phyloP scores from a whole-genome alignment of 2,888 invertebrate genomes.

The Mimumesa dahlbomi region DNA sequence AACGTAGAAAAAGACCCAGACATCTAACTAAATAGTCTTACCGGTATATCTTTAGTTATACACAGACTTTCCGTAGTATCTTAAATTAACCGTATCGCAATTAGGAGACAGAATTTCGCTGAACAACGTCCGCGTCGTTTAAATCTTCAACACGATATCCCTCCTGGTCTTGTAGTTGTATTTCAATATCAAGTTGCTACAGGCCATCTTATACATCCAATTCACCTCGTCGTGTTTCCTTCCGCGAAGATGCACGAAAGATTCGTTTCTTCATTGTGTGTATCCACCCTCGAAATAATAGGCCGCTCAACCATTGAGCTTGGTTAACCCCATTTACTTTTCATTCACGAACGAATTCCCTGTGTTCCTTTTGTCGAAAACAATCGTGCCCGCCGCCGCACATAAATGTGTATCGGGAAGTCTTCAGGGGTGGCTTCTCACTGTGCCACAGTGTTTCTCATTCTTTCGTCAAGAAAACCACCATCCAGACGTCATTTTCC shows the following conservation, averaged over 20 bases:
- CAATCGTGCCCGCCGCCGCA: slow-evolving; percentile 41
- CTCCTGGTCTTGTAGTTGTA: background rate
- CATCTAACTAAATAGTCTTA: too few relatives aligned
- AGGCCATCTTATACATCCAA: slow-evolving; percentile 11
- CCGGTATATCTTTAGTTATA: too few relatives aligned
- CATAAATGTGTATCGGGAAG: slow-evolving; percentile 50
- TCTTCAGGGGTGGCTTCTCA: slow-evolving; percentile 16
- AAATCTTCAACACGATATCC: background rate
- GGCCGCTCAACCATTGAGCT: slow-evolving; percentile 49
- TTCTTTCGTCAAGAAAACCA: background rate
- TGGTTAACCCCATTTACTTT: slow-evolving; percentile 65
- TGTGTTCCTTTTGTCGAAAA: slow-evolving; percentile 62
- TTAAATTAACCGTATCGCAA: too few relatives aligned
- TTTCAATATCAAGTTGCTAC: slow-evolving; percentile 29
- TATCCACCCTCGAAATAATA: slow-evolving; percentile 61
- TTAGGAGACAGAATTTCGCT: too few relatives aligned
- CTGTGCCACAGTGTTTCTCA: slow-evolving; percentile 45
- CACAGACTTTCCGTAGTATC: too few relatives aligned
- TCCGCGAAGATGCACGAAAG: slow-evolving; percentile 47
- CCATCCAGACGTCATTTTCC: background rate
- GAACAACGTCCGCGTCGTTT: slow-evolving; percentile 1
- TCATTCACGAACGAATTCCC: slow-evolving; percentile 52
- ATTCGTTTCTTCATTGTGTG: slow-evolving; percentile 53
- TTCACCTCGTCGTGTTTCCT: slow-evolving; percentile 26
- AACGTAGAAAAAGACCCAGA: background rate